Conservation (phyloP, 2,113 vertebrate species). For the Menidia beryllina region DNA sequence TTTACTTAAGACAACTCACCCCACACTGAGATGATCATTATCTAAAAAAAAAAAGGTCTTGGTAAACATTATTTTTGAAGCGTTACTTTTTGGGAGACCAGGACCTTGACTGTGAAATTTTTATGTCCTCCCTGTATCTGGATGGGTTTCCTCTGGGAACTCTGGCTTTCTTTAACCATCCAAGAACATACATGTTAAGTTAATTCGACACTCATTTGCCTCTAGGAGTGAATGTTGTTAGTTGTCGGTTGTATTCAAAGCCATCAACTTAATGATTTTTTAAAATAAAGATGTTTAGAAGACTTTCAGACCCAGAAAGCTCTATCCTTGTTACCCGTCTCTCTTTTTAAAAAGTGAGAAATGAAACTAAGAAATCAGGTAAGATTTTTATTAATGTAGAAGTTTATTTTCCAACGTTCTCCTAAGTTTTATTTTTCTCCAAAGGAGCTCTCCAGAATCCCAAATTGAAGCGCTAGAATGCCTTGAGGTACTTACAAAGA, state of each 20-base stretch:
- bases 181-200: too few species aligned
- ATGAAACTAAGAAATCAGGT: constrained; percentile 3
- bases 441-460: constrained; percentile 51
- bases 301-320: neutral
- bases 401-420: constrained; percentile 32
- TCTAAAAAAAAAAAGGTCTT: constrained; percentile 1
- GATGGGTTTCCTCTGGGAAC: too few species aligned
- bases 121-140: too few species aligned
- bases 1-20: neutral
- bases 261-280: neutral
- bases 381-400: constrained; percentile 17
- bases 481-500: constrained; percentile 53
- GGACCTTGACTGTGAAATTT: constrained; percentile 22
- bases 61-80: constrained; percentile 15
- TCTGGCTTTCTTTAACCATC: too few species aligned
- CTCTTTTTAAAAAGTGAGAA: constrained; percentile 10
- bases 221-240: too few species aligned
- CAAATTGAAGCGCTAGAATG: constrained; percentile 45
- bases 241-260: too few species aligned
- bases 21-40: neutral
- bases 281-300: neutral
- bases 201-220: too few species aligned
- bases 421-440: constrained; percentile 32
- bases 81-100: constrained; percentile 26
- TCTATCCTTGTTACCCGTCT: neutral